Evolutionary conservation across 2,113 vertebrate genomes (phyloP), one percentile per base, ranked within the genome.

Genomic region (Pogona vitticeps): DNA sequence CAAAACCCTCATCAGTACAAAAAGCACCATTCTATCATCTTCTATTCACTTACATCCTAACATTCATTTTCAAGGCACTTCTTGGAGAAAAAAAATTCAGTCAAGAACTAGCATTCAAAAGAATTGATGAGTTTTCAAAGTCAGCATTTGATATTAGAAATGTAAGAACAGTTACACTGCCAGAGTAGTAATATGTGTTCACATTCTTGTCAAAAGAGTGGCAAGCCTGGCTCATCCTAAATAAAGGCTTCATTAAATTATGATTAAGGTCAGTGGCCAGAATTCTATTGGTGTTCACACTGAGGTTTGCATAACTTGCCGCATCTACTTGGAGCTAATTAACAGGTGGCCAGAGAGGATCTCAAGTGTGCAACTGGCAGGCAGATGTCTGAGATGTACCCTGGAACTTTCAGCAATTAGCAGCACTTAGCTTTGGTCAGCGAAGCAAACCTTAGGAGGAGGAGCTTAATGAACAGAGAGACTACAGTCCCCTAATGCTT

Each of bases 191-290:
- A 87, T 28, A 61, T 58, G 46, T 88, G 85, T 94, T 94, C 90
- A 94, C 93, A 90, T 91, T 94, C 63, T 80, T 88, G 80, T 67
- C 89, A 86, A 71, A 79, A 82, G 28, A 91, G 86, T 2, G 38
- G 59, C 5, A 2, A 58, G 59, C 40, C n/a, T 76, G 40, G 75
- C 61, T 84, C 72, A 88, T 42, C 65, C 85, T 82, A 89, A 52
- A 90, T 88, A 91, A 90, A 90, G 36, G 36, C 84, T 59, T 52
- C 46, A 38, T 31, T 70, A 26, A 59, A 59, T n/a, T 8, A 52
- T 40, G 6, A 70, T 6, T 36, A n/a, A 71, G 20, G 17, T 65
- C 40, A 75, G 1, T 36, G 10, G 46, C 17, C 28, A 38, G 63
- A 82, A 82, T 23, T 46, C 36, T 2, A 67, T 28, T 75, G 33